Evolutionary conservation across 1,140 invertebrate genomes (phyloP).

Genomic region (Piezodorus guildinii): DNA sequence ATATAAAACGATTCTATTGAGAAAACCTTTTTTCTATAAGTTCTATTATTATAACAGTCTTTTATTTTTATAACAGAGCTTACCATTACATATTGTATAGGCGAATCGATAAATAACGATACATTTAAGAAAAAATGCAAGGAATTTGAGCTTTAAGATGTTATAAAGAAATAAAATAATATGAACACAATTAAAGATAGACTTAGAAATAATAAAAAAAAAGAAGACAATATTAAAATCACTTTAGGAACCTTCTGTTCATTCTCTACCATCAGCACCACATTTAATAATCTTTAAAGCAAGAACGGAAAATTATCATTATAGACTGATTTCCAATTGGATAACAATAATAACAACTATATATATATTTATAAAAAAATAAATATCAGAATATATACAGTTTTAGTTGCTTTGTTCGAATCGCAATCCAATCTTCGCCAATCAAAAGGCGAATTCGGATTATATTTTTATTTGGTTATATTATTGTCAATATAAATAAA

Average conservation of each 20-base stretch:
- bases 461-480: not conserved
- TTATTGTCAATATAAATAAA: constrained; percentile 3
- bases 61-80: too few species aligned
- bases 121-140: not conserved
- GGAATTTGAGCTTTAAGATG: not conserved
- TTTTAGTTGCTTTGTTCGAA: constrained; percentile 1
- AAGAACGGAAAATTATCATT: not conserved
- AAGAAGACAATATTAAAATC: not conserved
- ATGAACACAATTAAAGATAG: not conserved
- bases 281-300: not conserved
- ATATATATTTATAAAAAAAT: not conserved
- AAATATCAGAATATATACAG: constrained; percentile 10
- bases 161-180: not conserved
- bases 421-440: not conserved
- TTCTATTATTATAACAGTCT: too few species aligned
- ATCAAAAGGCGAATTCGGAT: not conserved
- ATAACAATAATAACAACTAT: not conserved
- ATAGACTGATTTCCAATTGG: not conserved
- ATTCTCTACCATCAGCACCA: constrained; percentile 13
- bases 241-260: not conserved
- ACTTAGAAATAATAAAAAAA: not conserved
- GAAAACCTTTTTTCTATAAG: too few species aligned
- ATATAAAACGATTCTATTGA: too few species aligned
- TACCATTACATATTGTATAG: too few species aligned
- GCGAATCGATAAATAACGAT: not conserved